These are phyloP conservation scores for Loripinus fragilis DNA, from an alignment of 2,888 invertebrate genomes.

Conservation along the genomic window DNA sequence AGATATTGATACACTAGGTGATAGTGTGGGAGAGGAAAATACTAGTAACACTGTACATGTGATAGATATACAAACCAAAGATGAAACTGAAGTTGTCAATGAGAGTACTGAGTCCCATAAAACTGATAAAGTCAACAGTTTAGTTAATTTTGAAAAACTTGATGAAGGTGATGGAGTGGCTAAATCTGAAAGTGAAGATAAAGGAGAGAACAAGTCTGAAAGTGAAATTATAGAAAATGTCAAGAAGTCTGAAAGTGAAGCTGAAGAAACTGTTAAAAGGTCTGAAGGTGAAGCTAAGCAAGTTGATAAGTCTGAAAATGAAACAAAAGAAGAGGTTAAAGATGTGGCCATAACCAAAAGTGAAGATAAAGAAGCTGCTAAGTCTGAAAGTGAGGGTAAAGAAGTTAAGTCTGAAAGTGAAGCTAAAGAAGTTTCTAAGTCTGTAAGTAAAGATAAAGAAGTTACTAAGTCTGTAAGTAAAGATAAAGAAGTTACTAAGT, in stretches of 20 bases:
- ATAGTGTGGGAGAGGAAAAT: background rate
- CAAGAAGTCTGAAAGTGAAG: no score
- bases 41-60: background rate
- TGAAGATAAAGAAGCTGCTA: background rate
- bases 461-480: background rate
- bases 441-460: background rate
- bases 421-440: background rate
- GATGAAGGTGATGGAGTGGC: conserved; percentile 23
- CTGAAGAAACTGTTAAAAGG: no score
- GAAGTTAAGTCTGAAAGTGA: background rate
- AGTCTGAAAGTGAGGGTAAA: background rate
- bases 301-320: no score
- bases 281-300: no score
- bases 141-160: conserved; percentile 30
- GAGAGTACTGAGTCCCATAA: background rate
- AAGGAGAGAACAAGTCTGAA: background rate
- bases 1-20: background rate
- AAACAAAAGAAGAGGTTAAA: background rate
- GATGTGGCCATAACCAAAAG: background rate
- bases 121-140: background rate
- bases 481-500: conserved; percentile 13
- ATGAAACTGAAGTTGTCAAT: background rate
- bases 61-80: background rate
- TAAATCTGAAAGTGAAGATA: conserved; percentile 8
- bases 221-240: no score